phyloP scores from a whole-genome alignment of 2,113 vertebrate species.

The Colaptes auratus region DNA sequence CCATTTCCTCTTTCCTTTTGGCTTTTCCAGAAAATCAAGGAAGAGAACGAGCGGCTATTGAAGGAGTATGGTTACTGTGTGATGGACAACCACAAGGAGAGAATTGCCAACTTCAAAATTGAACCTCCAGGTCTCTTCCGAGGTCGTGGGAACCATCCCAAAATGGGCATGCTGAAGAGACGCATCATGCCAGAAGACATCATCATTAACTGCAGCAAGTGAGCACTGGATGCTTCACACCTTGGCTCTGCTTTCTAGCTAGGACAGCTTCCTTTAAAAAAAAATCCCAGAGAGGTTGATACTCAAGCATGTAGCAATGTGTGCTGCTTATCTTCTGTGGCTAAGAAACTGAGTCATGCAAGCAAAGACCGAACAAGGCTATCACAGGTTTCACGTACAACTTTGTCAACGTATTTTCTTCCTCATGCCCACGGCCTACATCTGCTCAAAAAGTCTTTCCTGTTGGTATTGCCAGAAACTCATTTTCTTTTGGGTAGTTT shows the following conservation, averaged over 20 bases:
- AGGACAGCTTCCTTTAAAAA: not conserved
- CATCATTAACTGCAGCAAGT: slow-evolving; percentile 99
- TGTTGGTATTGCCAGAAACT: not conserved
- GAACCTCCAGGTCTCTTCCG: slow-evolving; percentile 95
- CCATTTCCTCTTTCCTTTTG: not conserved
- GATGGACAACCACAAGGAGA: slow-evolving; percentile 97
- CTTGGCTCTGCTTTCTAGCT: not conserved
- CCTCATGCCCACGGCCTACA: not conserved
- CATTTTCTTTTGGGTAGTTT: not conserved
- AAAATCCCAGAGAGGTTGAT: fast-evolving
- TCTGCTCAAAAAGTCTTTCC: not conserved
- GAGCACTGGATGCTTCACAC: slow-evolving; percentile 37
- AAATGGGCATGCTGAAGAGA: slow-evolving; percentile 96
- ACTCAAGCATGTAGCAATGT: not conserved
- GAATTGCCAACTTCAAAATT: slow-evolving; percentile 96
- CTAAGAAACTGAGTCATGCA: not conserved
- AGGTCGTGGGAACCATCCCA: slow-evolving; percentile 94
- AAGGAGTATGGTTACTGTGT: slow-evolving; percentile 94
- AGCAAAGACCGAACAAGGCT: not conserved
- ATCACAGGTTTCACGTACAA: not conserved
- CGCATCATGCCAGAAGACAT: slow-evolving; percentile 92
- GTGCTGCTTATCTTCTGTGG: not conserved
- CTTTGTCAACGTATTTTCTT: not conserved
- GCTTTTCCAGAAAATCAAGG: slow-evolving; percentile 90
- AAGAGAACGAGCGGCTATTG: slow-evolving; percentile 90